Conservation (phyloP, 2,113 vertebrate species). For the Serranochromis macrocephalus region DNA sequence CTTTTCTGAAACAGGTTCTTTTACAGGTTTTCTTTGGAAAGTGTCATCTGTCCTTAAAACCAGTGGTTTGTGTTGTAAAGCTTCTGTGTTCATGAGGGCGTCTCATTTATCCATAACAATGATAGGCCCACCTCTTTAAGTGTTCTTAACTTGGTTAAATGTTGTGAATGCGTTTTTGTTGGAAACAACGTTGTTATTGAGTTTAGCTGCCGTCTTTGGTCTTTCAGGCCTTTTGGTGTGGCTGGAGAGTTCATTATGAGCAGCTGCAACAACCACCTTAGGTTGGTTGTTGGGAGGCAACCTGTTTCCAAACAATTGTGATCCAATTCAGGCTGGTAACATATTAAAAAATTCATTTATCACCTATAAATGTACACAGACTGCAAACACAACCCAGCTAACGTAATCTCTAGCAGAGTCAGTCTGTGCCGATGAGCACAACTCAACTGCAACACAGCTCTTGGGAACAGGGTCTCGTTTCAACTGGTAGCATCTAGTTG, state of each 20-base stretch:
- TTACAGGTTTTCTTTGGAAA: neutral
- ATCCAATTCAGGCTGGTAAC: neutral
- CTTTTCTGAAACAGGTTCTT: neutral
- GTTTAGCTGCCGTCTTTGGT: neutral
- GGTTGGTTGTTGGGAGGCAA: neutral
- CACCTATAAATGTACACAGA: fast-evolving
- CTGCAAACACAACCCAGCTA: neutral
- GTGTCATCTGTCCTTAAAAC: neutral
- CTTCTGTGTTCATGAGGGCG: neutral
- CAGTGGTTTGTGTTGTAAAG: fast-evolving
- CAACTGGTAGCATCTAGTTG: fast-evolving
- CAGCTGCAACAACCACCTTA: neutral
- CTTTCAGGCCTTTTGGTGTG: neutral
- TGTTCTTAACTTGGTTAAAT: neutral
- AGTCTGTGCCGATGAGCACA: neutral
- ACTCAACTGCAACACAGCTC: neutral
- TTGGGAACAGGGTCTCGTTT: neutral
- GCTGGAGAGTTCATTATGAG: neutral
- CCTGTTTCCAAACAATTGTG: neutral
- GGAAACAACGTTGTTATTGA: neutral
- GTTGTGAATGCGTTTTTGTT: fast-evolving
- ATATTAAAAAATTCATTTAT: neutral
- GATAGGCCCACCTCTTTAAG: neutral
- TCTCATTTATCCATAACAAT: neutral
- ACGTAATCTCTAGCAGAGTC: neutral